Base-by-base conservation (phyloP, 2,888 invertebrate genomes). In the Carabus problematicus region DNA sequence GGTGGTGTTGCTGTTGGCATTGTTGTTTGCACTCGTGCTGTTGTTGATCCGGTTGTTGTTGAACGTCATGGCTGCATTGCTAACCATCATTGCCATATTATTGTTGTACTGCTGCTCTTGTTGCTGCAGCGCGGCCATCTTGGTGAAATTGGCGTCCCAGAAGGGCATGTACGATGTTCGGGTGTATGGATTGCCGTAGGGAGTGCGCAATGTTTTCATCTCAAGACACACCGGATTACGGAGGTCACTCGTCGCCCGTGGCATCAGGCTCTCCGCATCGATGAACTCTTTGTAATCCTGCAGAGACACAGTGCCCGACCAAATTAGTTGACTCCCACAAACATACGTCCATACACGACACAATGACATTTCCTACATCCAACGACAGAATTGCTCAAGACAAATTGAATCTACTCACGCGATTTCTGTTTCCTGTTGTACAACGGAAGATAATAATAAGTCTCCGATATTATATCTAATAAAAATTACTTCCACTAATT, bases 241-340 rank as follows among this genome's bases (percentile, higher is more conserved):
- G 82, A 93, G 88, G 82, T 94, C 94, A 76, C 92, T 93, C 72
- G 93, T 93, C 71, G 92, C 85, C 83, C 93, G 87, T 72, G 94
- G 92, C 90, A 94, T 93, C 77, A 94, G 86, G 80, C 92, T 92
- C 85, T 94, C 94, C 71, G 94, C 93, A 83, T 94, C 94, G 80
- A 93, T 91, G 85, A 92, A 93, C 82, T 94, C 94, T 86, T 93
- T 94, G 86, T 91, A 94, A 78, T 92, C 92, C 94, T 95, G 85
- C 7, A 12, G 19, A 14, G 29, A 40, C 19, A 56, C 9, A 52
- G 29, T 29, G 29, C 6, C 29, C 3, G 6, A 29, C 29, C 29
- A 29, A 3, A 29, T 29, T 29, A 29, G 29, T 29, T 6, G 29
- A 29, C n/a, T n/a, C n/a, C n/a, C n/a, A n/a, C n/a, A n/a, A 29